A percentile compares a stretch with the other conserved stretches of the same genome.
Evolutionary conservation across 2,888 invertebrate genomes (phyloP).

Genomic region (Polyommatus icarus): DNA sequence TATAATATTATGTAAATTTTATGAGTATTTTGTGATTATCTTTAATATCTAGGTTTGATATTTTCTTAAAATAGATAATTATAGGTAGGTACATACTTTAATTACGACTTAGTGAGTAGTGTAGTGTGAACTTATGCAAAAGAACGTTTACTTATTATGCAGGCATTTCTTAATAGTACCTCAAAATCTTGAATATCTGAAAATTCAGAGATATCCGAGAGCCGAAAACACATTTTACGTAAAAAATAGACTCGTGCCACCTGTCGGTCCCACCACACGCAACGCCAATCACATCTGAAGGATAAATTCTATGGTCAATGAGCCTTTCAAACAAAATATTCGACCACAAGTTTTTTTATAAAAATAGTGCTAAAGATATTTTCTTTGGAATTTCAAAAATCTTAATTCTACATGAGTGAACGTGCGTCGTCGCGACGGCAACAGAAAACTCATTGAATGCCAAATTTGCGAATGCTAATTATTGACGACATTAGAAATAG

Average conservation of each 20-base stretch:
- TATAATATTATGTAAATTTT: too few relatives aligned
- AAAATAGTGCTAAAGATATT: not conserved
- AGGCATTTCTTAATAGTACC: not conserved
- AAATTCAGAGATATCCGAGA: not conserved
- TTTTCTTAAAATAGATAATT: too few relatives aligned
- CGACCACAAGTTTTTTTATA: not conserved
- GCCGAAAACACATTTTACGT: not conserved
- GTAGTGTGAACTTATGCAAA: too few relatives aligned
- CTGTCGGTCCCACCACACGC: conserved; percentile 12
- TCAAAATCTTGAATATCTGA: not conserved
- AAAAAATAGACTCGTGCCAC: conserved; percentile 13
- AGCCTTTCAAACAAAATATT: not conserved
- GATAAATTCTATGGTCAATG: conserved; percentile 9
- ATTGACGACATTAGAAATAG: too few relatives aligned
- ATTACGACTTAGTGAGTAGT: too few relatives aligned
- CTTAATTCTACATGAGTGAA: not conserved
- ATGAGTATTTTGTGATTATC: too few relatives aligned
- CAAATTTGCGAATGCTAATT: too few relatives aligned
- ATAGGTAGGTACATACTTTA: too few relatives aligned
- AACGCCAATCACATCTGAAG: conserved; percentile 5
- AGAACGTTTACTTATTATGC: too few relatives aligned
- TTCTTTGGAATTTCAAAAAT: not conserved
- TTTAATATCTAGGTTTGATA: too few relatives aligned
- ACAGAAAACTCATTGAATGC: too few relatives aligned
- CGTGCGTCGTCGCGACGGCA: not conserved